Percentiles rank a stretch among this genome's conserved stretches.
These are phyloP conservation scores for Phylloscopus whistleri DNA, from an alignment of 2,113 vertebrate genomes.

Conservation along the genomic window DNA sequence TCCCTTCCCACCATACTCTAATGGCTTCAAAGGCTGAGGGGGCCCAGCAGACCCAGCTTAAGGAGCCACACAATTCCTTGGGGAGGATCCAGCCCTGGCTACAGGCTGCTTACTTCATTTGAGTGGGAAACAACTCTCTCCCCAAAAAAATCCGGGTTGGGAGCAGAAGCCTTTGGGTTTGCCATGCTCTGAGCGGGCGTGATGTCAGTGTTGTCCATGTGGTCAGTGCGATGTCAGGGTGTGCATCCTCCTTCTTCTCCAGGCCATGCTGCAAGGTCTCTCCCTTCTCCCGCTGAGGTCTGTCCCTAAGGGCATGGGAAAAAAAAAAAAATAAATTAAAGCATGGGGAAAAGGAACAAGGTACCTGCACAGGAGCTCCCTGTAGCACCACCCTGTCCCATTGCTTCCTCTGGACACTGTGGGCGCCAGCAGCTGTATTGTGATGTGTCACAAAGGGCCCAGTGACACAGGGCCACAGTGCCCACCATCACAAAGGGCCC, in stretches of 20 bases:
- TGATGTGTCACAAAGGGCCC: neutral
- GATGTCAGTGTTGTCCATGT: neutral
- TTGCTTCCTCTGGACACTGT: neutral
- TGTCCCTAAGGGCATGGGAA: neutral
- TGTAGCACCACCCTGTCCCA: neutral
- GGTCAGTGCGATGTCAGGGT: neutral
- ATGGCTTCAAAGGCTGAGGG: neutral
- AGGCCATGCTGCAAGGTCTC: neutral
- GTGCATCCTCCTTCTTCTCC: neutral
- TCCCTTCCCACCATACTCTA: neutral
- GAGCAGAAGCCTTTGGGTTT: neutral
- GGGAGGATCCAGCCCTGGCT: neutral
- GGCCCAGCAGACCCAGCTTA: fast-evolving
- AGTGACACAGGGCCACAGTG: neutral
- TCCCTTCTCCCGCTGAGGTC: neutral
- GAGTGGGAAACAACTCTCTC: neutral
- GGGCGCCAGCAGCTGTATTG: too few species aligned
- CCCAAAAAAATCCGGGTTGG: neutral
- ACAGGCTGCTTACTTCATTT: neutral
- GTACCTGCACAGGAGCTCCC: neutral
- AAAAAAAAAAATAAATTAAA: neutral
- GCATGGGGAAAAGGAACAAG: neutral
- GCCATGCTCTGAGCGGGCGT: neutral
- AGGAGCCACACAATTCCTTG: neutral
- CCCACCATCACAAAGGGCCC: neutral